Conservation (phyloP, 2,797 vertebrate species). For the Tangara arthus region DNA sequence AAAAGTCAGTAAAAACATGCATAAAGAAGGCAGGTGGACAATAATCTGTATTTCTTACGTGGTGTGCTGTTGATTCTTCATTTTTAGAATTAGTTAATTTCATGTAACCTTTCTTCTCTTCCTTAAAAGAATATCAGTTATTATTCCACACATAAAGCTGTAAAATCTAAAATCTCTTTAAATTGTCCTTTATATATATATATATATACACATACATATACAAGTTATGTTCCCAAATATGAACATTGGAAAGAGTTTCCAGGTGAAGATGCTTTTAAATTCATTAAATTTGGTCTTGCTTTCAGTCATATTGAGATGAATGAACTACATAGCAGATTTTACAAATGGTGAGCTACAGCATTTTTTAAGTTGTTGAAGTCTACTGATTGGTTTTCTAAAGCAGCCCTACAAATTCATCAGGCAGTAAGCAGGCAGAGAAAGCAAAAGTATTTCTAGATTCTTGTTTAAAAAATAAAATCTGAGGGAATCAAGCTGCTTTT, state of each 20-base stretch:
- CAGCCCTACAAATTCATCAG: background rate
- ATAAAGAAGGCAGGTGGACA: background rate
- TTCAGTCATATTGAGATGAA: background rate
- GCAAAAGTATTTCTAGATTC: conserved; percentile 7
- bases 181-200: background rate
- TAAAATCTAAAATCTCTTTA: background rate
- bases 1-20: background rate
- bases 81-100: background rate
- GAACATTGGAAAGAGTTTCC: background rate
- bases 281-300: background rate
- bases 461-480: conserved; percentile 41
- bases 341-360: background rate
- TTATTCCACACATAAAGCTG: background rate
- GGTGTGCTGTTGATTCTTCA: background rate
- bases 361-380: background rate
- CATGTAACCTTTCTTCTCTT: background rate
- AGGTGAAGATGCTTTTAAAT: background rate
- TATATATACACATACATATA: too few species aligned
- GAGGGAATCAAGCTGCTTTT: background rate
- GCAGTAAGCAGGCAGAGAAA: background rate
- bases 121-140: background rate
- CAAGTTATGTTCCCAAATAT: background rate
- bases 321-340: background rate
- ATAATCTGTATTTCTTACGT: background rate
- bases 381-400: background rate